Evolutionary conservation across 2,888 invertebrate species (phyloP), one percentile per base, ranked within the genome.

Genomic region (Drosophila infuscata): DNA sequence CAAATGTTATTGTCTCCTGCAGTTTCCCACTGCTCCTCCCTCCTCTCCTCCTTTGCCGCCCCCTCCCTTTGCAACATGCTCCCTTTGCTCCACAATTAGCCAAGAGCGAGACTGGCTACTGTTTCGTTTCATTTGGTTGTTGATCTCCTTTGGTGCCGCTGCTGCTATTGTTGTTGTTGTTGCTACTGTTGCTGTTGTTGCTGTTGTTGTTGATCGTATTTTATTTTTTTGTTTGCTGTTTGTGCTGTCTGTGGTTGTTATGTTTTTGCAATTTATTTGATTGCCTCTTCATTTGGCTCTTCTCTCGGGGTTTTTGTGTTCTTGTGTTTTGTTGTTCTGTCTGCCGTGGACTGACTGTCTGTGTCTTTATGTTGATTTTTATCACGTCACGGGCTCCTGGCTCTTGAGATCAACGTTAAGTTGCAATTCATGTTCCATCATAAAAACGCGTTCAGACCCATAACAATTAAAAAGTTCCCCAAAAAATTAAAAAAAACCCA

Each of bases 201-300:
- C 6, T 68, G 60, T 52, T 63, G 66, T 62, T 75, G 80, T 56
- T 87, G 79, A 57, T 57, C 57, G 38, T 41, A 70, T 73, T 66
- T 66, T 74, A 32, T 62, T 32, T 30, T 29, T 43, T 32, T 68
- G 36, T 46, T 68, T 61, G 33, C 25, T 62, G 41, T 64, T 59
- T 12, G n/a, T 29, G 35, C 32, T 12, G 38, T 63, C 29, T 54
- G 25, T 62, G 25, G 20, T 41, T 53, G 25, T 41, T 54, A 67
- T 61, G 54, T 73, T 77, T 72, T 68, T 75, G 88, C 89, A 87
- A 87, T 87, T 87, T 89, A 87, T 90, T 84, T 87, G 88, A 91
- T 88, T 91, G 88, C 80, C 81, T 77, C 79, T 89, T 76, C 73
- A 72, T 76, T 76, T 82, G 69, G 33, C 53, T 54, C 53, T 63